A percentile compares a stretch with the other conserved stretches of the same genome.
Conservation (phyloP, 2,888 invertebrate species). For the Zygogramma bicolorata region DNA sequence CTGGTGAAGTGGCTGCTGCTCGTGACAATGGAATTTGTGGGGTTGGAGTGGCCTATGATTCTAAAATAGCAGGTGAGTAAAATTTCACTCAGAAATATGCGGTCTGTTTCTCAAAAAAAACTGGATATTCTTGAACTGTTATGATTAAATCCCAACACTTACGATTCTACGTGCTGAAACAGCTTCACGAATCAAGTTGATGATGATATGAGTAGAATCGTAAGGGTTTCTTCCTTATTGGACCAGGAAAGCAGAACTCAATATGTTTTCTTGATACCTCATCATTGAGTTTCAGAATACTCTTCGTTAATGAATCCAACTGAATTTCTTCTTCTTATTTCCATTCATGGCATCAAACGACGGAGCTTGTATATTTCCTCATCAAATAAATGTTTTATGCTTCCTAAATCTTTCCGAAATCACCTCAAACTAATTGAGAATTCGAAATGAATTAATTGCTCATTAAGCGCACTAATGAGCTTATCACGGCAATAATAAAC, state of each 20-base stretch:
- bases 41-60: slow-evolving; percentile 98
- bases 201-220: no score
- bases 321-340: background rate
- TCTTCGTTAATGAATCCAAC: no score
- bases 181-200: no score
- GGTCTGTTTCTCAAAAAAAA: no score
- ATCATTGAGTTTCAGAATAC: no score
- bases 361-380: background rate
- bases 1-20: slow-evolving; percentile 99
- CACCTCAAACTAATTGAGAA: background rate
- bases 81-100: background rate
- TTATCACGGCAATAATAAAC: background rate
- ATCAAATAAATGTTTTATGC: background rate
- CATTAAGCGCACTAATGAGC: background rate
- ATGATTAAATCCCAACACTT: no score
- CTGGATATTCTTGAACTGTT: no score
- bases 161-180: no score
- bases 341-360: background rate
- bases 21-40: slow-evolving; percentile 98
- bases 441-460: background rate
- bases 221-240: no score
- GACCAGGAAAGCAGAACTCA: no score
- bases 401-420: background rate
- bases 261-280: no score
- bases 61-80: slow-evolving; percentile 91